These are phyloP conservation scores for Tiliqua scincoides DNA, from an alignment of 2,113 vertebrate species.

Conservation along the genomic window DNA sequence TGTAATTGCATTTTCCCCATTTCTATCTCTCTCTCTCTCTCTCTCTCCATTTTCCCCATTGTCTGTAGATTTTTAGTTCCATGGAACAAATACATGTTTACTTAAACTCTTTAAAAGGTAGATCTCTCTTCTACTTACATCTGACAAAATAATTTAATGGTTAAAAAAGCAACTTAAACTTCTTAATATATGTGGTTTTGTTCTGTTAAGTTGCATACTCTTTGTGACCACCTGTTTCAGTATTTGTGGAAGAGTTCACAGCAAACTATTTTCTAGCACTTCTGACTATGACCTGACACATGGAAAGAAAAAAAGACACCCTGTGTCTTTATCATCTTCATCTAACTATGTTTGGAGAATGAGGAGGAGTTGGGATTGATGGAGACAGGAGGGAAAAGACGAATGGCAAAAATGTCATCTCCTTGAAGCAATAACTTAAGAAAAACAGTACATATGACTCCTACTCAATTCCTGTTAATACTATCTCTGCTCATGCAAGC, in stretches of 20 bases:
- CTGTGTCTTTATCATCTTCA: neutral
- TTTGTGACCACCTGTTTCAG: neutral
- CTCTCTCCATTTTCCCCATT: neutral
- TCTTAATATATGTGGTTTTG: neutral
- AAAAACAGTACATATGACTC: neutral
- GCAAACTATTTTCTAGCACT: neutral
- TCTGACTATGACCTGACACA: neutral
- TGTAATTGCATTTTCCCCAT: neutral
- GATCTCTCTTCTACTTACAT: too few relatives aligned
- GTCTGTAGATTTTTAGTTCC: neutral
- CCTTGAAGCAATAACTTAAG: neutral
- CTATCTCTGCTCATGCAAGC: constrained; percentile 27
- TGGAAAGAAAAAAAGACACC: neutral
- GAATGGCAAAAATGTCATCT: constrained; percentile 10
- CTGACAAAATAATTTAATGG: neutral
- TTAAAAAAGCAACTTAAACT: neutral
- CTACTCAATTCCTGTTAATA: neutral
- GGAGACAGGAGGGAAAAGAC: neutral
- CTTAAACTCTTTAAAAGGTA: too few relatives aligned
- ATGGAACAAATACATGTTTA: too few relatives aligned
- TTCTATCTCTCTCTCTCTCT: neutral
- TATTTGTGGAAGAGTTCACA: constrained; percentile 14
- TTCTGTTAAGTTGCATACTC: neutral
- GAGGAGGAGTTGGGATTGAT: neutral
- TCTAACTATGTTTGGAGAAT: neutral